Percentiles rank a stretch among this genome's conserved stretches.
Conservation (phyloP, 2,797 vertebrate genomes). For the Tragopan temminckii region DNA sequence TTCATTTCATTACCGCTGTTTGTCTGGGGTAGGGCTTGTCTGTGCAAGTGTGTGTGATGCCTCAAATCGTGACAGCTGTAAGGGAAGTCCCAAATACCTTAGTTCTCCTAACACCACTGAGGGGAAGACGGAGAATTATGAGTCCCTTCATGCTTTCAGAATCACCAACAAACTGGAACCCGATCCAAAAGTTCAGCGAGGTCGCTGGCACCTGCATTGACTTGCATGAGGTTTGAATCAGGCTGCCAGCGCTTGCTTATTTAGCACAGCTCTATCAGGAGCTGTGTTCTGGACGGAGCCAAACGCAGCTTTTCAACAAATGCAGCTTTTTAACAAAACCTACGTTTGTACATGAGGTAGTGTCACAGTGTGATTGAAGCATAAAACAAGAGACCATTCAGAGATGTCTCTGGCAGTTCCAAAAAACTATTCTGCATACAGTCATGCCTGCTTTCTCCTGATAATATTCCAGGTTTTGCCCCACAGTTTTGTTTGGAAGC, state of each 20-base stretch:
- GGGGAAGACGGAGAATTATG: neutral
- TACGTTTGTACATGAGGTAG: neutral
- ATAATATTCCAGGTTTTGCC: neutral
- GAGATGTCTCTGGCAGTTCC: neutral
- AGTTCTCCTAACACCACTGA: neutral
- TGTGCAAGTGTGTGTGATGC: neutral
- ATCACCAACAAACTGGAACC: neutral
- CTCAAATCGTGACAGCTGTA: neutral
- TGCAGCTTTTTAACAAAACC: neutral
- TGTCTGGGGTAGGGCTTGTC: neutral
- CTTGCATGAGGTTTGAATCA: neutral
- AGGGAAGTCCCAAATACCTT: neutral
- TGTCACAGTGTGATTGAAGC: neutral
- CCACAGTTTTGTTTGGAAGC: neutral
- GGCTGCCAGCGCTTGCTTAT: neutral
- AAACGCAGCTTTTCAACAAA: neutral
- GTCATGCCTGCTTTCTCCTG: neutral
- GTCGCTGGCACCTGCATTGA: neutral
- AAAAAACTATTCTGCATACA: neutral
- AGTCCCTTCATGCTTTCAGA: neutral
- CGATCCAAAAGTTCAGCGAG: neutral
- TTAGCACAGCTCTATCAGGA: neutral
- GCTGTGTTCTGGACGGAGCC: neutral
- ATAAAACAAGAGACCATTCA: neutral
- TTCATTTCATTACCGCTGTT: neutral